Percentiles rank a stretch among this genome's conserved stretches.
These are phyloP conservation scores for Tachycineta bicolor DNA, from an alignment of 2,113 vertebrate species.

Conservation along the genomic window DNA sequence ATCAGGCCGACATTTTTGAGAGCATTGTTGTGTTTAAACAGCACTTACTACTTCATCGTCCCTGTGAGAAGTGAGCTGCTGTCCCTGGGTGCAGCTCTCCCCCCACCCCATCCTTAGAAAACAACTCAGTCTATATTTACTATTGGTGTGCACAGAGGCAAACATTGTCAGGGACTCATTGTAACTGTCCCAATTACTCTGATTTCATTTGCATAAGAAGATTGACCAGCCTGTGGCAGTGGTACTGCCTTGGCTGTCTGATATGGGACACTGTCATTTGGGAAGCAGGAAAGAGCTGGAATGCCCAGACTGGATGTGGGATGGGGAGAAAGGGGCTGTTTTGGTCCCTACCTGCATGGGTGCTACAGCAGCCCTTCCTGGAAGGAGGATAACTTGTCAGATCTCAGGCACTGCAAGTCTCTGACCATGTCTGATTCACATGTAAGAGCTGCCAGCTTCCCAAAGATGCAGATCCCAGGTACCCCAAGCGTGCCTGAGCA, in stretches of 20 bases:
- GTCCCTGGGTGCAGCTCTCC: background rate
- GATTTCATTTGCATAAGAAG: constrained; percentile 33
- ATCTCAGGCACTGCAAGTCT: background rate
- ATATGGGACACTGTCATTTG: background rate
- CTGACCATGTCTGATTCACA: background rate
- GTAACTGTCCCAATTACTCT: constrained; percentile 2
- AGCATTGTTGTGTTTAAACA: background rate
- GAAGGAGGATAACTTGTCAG: background rate
- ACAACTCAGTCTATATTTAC: background rate
- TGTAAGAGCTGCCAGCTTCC: background rate
- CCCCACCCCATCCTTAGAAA: background rate
- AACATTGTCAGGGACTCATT: constrained; percentile 11
- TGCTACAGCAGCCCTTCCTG: background rate
- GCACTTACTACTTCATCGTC: background rate
- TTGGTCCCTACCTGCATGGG: background rate
- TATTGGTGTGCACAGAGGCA: background rate
- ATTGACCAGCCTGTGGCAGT: background rate
- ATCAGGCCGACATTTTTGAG: background rate
- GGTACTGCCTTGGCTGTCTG: background rate
- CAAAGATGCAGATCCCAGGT: background rate
- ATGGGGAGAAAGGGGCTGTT: background rate
- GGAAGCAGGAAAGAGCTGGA: background rate
- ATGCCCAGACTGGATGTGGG: background rate
- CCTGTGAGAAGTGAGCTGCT: background rate
- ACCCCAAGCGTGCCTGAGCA: background rate